These are phyloP conservation scores for Brevimyrus niger DNA, from an alignment of 2,113 vertebrate species.

Conservation along the genomic window DNA sequence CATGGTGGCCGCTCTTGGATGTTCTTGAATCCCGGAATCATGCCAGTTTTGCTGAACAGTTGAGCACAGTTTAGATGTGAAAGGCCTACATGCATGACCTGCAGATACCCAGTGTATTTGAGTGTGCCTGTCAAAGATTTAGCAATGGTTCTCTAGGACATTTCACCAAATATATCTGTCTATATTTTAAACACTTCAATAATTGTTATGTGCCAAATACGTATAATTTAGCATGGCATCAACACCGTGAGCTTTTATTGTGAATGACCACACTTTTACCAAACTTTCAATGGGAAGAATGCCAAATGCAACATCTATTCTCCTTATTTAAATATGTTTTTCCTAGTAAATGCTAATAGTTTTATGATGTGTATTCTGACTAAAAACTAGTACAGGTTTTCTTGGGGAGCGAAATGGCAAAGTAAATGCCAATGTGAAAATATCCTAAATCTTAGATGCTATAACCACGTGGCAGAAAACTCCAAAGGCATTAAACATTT, in stretches of 20 bases:
- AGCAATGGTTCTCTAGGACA: not conserved
- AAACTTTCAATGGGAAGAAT: not conserved
- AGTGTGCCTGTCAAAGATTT: not conserved
- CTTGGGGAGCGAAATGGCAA: not conserved
- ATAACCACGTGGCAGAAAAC: not conserved
- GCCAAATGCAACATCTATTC: not conserved
- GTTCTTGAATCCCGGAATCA: not conserved
- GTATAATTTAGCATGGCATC: not conserved
- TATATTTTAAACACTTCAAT: not conserved
- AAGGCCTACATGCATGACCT: not conserved
- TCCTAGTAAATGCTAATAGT: not conserved
- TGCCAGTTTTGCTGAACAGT: not conserved
- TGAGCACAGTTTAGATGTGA: not conserved
- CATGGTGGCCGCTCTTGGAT: not conserved
- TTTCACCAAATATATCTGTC: not conserved
- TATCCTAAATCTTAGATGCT: not conserved
- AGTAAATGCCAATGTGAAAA: not conserved
- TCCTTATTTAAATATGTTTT: not conserved
- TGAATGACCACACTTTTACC: not conserved
- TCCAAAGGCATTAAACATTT: constrained; percentile 14
- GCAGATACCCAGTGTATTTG: not conserved
- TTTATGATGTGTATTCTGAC: not conserved
- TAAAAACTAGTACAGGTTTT: not conserved
- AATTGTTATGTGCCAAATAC: not conserved
- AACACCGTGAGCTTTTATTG: not conserved